A percentile compares a stretch with the other conserved stretches of the same genome.
These are phyloP conservation scores for Habropoda laboriosa DNA, from an alignment of 1,140 invertebrate species.

Conservation along the genomic window DNA sequence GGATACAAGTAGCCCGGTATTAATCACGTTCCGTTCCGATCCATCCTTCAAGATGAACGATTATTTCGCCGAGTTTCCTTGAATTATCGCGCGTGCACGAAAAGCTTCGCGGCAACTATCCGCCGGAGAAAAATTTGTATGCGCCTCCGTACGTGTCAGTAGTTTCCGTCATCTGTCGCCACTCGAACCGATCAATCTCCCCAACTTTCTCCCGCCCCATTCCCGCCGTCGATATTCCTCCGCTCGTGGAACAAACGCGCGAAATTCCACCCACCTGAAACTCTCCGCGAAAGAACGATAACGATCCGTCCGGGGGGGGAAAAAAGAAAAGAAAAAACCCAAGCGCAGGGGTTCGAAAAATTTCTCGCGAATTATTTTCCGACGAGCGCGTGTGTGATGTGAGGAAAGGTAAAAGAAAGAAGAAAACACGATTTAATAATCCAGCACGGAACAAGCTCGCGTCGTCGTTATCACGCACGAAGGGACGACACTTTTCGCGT, in stretches of 20 bases:
- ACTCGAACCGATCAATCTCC: constrained; percentile 21
- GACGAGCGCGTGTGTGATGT: too few relatives aligned
- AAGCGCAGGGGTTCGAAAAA: neutral
- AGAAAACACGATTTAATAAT: constrained; percentile 4
- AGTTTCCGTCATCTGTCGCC: constrained; percentile 18
- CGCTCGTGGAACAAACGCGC: neutral
- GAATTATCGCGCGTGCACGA: neutral
- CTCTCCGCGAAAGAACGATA: neutral
- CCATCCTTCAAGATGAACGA: neutral
- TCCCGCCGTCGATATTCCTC: neutral
- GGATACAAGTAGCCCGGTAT: neutral
- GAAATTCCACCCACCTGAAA: constrained; percentile 1
- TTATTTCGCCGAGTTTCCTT: neutral
- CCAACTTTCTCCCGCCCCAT: constrained; percentile 4
- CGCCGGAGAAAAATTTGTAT: constrained; percentile 11
- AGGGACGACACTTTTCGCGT: neutral
- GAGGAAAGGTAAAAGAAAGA: neutral
- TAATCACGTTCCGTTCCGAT: neutral
- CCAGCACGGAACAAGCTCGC: neutral
- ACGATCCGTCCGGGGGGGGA: too few relatives aligned
- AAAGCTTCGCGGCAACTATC: neutral
- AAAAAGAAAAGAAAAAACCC: too few relatives aligned
- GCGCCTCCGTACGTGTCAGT: neutral
- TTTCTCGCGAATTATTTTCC: neutral
- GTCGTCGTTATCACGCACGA: neutral